phyloP scores from a whole-genome alignment of 2,888 invertebrate genomes.

The Elysia crispata region DNA sequence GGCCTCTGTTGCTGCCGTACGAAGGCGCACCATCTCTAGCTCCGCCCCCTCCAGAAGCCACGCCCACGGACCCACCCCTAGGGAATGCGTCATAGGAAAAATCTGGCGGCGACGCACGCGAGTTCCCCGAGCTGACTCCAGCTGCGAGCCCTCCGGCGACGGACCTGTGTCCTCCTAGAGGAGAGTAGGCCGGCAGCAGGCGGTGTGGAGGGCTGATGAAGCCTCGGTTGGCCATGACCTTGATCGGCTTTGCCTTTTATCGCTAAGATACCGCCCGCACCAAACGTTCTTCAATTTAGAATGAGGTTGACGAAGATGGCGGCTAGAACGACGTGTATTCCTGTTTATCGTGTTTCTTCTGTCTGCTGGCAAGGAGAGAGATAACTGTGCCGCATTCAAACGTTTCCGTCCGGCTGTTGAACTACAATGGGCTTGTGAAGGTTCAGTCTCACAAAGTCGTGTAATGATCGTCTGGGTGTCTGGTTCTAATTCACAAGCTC shows the following conservation, averaged over 20 bases:
- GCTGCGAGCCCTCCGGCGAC: not conserved
- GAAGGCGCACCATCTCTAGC: conserved; percentile 26
- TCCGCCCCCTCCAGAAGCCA: conserved; percentile 4
- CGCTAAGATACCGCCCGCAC: no score
- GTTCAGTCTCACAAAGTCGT: no score
- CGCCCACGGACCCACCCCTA: conserved; percentile 13
- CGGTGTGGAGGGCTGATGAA: conserved; percentile 40
- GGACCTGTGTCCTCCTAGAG: conserved; percentile 28
- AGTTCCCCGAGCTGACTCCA: conserved; percentile 34
- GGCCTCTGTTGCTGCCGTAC: conserved; percentile 25
- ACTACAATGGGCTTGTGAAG: no score
- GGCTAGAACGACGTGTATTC: not conserved
- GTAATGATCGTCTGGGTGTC: no score
- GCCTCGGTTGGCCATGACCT: conserved; percentile 42
- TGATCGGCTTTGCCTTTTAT: no score
- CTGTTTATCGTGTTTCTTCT: not conserved
- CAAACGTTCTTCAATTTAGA: no score
- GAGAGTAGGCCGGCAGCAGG: conserved; percentile 40
- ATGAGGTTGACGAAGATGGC: not conserved
- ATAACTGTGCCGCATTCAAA: not conserved
- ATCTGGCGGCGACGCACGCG: conserved; percentile 35
- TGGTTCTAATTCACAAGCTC: no score
- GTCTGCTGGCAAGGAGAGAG: not conserved
- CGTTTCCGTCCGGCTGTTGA: not conserved
- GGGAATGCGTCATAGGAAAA: conserved; percentile 42